Evolutionary conservation across 1,140 invertebrate genomes (phyloP), one percentile per base, ranked within the genome.

Genomic region (Cyphomyrmex costatus): DNA sequence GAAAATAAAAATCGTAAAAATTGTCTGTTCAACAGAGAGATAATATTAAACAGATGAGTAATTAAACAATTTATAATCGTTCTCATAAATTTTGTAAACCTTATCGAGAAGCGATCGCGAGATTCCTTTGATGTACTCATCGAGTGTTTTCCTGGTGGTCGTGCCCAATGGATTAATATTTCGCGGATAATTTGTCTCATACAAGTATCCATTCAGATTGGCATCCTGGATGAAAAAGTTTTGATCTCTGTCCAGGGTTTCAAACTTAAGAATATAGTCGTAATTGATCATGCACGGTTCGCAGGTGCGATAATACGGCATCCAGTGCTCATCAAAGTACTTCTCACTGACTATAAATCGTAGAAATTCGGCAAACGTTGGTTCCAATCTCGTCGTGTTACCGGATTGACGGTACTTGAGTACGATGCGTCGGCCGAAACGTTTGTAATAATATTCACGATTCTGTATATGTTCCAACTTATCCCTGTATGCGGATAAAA

Each of bases 331-430:
- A 61, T 96, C 96, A 85, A 96, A 97, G 36, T 92, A 91, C 42
- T 90, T 92, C 77, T 93, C 93, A 21, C 89, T 89, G 8, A 93
- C 90, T 56, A 97, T 95, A 88, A 96, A 97, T 61, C 95, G 90
- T 94, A 97, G 95, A 96, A 98, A 96, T 96, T 98, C 95, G 89
- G 94, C 96, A 96, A 98, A 95, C 88, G 97, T 95, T 89, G 97
- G 96, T 91, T 97, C 95, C 19, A 90, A 49, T 51, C 71, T 89
- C 7, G 89, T 87, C 33, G 63, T 88, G 30, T 84, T 63, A 24
- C 77, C 74, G n/a, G 89, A 87, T 53, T 90, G 83, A 46, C 73
- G n/a, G 91, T 96, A 96, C 83, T 95, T 95, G 77, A 95, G 92
- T 56, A 91, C 89, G 66, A 95, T 95, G 7, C 94, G 92, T 19